phyloP scores from a whole-genome alignment of 2,113 vertebrate genomes.

The Nesogale talazaci region DNA sequence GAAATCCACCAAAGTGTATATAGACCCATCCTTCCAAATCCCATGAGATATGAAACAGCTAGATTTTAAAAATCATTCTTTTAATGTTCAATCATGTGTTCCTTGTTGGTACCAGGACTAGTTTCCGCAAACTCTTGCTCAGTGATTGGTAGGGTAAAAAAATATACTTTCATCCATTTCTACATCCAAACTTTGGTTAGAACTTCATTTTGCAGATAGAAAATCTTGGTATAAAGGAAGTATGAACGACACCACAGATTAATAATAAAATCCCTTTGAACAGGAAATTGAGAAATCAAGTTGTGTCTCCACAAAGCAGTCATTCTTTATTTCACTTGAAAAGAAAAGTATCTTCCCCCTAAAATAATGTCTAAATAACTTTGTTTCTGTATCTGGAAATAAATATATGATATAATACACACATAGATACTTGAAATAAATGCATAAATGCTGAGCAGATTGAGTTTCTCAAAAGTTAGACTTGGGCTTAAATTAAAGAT shows the following conservation, averaged over 20 bases:
- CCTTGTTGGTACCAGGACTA: background rate
- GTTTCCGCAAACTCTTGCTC: background rate
- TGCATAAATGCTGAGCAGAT: background rate
- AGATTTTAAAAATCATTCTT: background rate
- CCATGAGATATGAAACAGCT: too few species aligned
- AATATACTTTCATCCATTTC: background rate
- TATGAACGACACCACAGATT: too few species aligned
- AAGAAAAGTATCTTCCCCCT: background rate
- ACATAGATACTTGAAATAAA: background rate
- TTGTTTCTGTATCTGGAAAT: conserved; percentile 8
- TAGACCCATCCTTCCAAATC: too few species aligned
- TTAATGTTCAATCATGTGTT: background rate
- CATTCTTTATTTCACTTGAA: background rate
- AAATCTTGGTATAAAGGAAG: fast-evolving
- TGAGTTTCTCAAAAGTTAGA: conserved; percentile 39
- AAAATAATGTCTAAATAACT: background rate
- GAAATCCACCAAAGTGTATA: too few species aligned
- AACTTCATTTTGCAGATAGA: background rate
- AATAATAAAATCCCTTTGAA: too few species aligned
- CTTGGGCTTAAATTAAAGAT: background rate
- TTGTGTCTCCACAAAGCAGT: background rate
- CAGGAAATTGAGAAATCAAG: background rate
- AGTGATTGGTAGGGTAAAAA: background rate
- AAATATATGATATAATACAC: background rate
- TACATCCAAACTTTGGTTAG: background rate